These are phyloP conservation scores for Muscicapa adusta DNA, from an alignment of 2,113 vertebrate species.

Conservation along the genomic window DNA sequence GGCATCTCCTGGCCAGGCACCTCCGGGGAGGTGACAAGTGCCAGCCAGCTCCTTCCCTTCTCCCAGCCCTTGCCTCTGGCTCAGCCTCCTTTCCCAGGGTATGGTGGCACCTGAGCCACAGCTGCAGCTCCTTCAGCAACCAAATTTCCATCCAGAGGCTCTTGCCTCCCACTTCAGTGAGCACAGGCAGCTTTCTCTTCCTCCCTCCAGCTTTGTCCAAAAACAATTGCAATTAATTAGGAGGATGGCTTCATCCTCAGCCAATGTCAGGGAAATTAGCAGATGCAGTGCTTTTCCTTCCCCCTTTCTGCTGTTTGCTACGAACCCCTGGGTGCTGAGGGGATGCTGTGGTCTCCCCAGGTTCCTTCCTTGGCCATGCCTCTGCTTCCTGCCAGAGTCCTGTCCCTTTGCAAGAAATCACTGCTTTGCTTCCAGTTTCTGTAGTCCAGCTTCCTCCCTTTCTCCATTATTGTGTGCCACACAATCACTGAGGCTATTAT, in stretches of 20 bases:
- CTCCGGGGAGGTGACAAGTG: neutral
- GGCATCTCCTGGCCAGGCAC: neutral
- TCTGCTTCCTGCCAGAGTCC: neutral
- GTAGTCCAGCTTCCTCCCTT: neutral
- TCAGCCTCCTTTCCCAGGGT: neutral
- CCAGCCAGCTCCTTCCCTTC: neutral
- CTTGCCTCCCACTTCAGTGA: neutral
- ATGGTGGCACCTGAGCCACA: neutral
- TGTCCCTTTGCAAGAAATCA: neutral
- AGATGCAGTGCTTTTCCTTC: neutral
- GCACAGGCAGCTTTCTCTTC: neutral
- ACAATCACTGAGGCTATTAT: fast-evolving
- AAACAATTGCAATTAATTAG: neutral
- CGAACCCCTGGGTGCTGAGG: neutral
- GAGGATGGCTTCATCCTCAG: neutral
- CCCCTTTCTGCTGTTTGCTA: neutral
- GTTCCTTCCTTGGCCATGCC: neutral
- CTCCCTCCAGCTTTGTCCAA: neutral
- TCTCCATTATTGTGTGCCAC: neutral
- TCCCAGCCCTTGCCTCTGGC: neutral
- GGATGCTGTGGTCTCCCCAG: neutral
- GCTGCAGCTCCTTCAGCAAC: neutral
- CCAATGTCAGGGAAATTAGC: neutral
- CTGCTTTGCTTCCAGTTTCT: neutral
- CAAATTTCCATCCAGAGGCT: neutral